These are phyloP conservation scores for Conopomorpha cramerella DNA, from an alignment of 1,140 invertebrate genomes.

Conservation along the genomic window DNA sequence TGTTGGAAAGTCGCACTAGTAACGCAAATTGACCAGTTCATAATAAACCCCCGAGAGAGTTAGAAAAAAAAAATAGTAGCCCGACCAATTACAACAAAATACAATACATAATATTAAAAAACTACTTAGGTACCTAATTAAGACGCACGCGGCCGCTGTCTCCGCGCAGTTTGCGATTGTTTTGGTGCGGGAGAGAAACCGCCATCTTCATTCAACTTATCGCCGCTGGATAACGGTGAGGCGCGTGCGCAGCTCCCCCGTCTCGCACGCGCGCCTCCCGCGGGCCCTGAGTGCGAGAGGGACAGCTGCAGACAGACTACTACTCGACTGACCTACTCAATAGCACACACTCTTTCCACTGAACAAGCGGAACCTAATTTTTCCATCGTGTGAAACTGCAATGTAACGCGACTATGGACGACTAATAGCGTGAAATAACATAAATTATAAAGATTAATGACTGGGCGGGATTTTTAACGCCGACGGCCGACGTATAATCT, in stretches of 20 bases:
- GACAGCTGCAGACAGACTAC: slow-evolving; percentile 26
- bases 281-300: slow-evolving; percentile 13
- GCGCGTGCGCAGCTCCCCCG: slow-evolving; percentile 22
- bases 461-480: slow-evolving; percentile 3
- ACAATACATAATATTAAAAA: too few species aligned
- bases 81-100: too few species aligned
- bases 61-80: too few species aligned
- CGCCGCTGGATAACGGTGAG: slow-evolving; percentile 45
- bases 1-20: too few species aligned
- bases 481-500: too few species aligned
- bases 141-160: slow-evolving; percentile 13
- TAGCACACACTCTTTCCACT: slow-evolving; percentile 47
- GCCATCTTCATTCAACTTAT: slow-evolving; percentile 56
- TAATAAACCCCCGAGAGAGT: too few species aligned
- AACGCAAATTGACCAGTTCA: too few species aligned
- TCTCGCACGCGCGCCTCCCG: slow-evolving; percentile 13
- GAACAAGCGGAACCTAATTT: slow-evolving; percentile 54
- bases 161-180: too few species aligned
- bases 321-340: slow-evolving; percentile 61
- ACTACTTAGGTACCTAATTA: too few species aligned
- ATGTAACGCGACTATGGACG: slow-evolving; percentile 14
- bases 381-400: slow-evolving; percentile 36
- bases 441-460: slow-evolving; percentile 20
- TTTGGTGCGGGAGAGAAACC: slow-evolving; percentile 56
- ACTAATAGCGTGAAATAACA: slow-evolving; percentile 22